A percentile compares a stretch with the other conserved stretches of the same genome.
phyloP scores from a whole-genome alignment of 2,113 vertebrate species.

The Oenanthe oenanthe region DNA sequence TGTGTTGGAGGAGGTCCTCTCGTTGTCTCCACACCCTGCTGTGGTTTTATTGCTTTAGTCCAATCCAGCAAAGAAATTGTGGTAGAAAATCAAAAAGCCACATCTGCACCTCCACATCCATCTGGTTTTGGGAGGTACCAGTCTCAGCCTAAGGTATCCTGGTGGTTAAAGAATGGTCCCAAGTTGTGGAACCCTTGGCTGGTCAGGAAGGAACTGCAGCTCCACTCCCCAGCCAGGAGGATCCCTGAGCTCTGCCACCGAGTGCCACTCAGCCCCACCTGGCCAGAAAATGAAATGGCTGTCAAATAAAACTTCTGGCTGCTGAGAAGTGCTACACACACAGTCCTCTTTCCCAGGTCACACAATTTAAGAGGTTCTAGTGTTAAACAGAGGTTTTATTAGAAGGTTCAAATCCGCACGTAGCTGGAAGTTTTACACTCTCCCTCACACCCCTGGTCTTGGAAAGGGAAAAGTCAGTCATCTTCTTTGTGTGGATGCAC shows the following conservation, averaged over 20 bases:
- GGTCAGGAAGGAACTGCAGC: neutral
- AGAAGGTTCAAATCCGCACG: neutral
- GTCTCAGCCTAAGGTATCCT: neutral
- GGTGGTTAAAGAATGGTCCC: neutral
- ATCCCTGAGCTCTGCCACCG: fast-evolving
- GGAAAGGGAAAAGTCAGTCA: neutral
- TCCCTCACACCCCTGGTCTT: fast-evolving
- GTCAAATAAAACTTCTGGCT: neutral
- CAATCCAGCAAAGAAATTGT: neutral
- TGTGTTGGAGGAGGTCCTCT: neutral
- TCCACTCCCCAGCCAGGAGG: no score
- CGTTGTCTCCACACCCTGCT: neutral
- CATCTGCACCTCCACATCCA: no score
- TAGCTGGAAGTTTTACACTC: neutral
- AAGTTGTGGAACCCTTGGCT: neutral
- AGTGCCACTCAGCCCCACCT: fast-evolving
- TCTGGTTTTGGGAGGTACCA: neutral
- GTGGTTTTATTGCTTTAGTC: neutral
- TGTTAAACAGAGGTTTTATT: neutral
- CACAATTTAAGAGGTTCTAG: neutral
- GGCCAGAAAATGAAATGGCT: fast-evolving
- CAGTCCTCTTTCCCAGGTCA: neutral
- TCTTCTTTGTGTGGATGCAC: neutral
- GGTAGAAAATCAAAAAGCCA: neutral
- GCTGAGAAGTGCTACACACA: neutral